Conservation (phyloP, 2,797 vertebrate species). For the Oryzias dopingdopingensis region DNA sequence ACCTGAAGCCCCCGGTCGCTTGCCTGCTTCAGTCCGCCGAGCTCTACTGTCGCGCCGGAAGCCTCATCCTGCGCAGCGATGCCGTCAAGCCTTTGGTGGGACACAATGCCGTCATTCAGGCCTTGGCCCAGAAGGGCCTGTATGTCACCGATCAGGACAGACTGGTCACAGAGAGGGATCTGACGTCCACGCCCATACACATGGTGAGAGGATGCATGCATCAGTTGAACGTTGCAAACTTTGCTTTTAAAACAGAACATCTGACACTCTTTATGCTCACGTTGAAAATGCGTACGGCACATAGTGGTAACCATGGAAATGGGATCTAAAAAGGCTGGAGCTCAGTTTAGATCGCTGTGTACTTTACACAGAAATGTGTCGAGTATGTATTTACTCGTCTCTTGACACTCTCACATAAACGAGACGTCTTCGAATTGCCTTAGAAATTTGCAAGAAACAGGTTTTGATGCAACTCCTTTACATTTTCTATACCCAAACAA, state of each 20-base stretch:
- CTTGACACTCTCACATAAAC: too few relatives aligned
- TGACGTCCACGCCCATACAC: slow-evolving; percentile 89
- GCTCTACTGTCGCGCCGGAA: slow-evolving; percentile 95
- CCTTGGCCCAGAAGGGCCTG: slow-evolving; percentile 94
- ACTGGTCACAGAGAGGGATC: slow-evolving; percentile 93
- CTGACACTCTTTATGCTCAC: neutral
- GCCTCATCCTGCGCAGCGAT: slow-evolving; percentile 96
- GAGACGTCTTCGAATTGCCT: too few relatives aligned
- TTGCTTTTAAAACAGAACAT: neutral
- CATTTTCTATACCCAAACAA: too few relatives aligned
- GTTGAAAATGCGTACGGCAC: neutral
- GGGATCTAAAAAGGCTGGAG: slow-evolving; percentile 5
- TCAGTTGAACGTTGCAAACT: neutral
- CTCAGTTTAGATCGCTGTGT: neutral
- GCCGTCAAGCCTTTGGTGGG: slow-evolving; percentile 94
- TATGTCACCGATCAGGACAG: slow-evolving; percentile 96
- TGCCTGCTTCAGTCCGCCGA: slow-evolving; percentile 93
- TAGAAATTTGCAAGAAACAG: too few relatives aligned
- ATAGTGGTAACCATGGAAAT: slow-evolving; percentile 4
- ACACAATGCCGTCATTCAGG: slow-evolving; percentile 97
- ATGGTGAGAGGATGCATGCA: slow-evolving; percentile 82
- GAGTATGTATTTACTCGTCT: too few relatives aligned
- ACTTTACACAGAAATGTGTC: too few relatives aligned
- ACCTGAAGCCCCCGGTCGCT: slow-evolving; percentile 94
- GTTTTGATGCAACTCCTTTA: too few relatives aligned